A percentile compares a stretch with the other conserved stretches of the same genome.
These are phyloP conservation scores for Pristionchus exspectatus DNA, from an alignment of 2,888 invertebrate genomes.

Conservation along the genomic window DNA sequence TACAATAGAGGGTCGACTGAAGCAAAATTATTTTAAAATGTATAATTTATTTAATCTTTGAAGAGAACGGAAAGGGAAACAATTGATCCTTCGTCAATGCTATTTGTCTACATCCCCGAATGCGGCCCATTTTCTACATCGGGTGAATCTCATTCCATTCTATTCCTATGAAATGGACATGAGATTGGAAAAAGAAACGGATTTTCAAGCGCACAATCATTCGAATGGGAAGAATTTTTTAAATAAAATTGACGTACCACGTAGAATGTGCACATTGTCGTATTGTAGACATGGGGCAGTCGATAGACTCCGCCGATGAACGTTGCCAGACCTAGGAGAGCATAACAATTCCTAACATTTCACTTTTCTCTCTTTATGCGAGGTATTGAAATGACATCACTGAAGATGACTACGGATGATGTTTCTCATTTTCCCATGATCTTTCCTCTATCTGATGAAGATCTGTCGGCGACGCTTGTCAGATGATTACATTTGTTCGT, in stretches of 20 bases:
- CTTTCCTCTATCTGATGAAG: too few species aligned
- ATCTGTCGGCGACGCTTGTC: too few species aligned
- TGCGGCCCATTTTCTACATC: too few species aligned
- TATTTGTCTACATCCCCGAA: too few species aligned
- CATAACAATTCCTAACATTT: not conserved
- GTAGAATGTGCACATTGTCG: slow-evolving; percentile 18
- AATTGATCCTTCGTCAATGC: too few species aligned
- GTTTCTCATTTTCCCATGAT: too few species aligned
- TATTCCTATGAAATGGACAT: not conserved
- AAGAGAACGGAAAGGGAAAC: too few species aligned
- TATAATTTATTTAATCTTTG: too few species aligned
- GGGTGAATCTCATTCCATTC: not conserved
- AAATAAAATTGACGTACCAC: slow-evolving; percentile 1
- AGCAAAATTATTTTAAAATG: not conserved
- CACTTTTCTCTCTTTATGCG: not conserved
- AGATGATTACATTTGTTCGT: too few species aligned
- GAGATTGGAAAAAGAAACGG: not conserved
- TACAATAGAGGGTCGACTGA: slow-evolving; percentile 37
- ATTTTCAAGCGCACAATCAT: too few species aligned
- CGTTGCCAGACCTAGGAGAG: slow-evolving; percentile 24
- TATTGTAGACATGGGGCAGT: slow-evolving; percentile 41
- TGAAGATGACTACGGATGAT: too few species aligned
- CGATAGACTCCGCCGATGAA: slow-evolving; percentile 48
- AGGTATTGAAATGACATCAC: too few species aligned
- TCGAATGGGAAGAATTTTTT: not conserved